A percentile compares a stretch with the other conserved stretches of the same genome.
These are phyloP conservation scores for Xyrichtys novacula DNA, from an alignment of 2,797 vertebrate species.

Conservation along the genomic window DNA sequence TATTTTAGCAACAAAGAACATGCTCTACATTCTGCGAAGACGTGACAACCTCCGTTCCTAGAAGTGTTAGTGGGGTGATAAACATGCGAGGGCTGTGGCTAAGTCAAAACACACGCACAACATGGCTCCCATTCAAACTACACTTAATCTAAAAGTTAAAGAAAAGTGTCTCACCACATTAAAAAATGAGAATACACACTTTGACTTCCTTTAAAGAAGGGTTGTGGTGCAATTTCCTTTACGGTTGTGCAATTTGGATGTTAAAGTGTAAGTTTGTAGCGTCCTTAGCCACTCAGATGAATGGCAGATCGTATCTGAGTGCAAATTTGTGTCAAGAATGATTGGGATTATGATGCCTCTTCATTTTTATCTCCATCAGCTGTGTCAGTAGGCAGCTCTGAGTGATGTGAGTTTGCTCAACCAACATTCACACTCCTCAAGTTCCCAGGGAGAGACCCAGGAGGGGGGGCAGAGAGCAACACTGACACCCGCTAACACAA, in stretches of 20 bases:
- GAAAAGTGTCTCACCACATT: constrained; percentile 60
- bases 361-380: constrained; percentile 23
- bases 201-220: constrained; percentile 35
- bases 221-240: constrained; percentile 57
- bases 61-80: constrained; percentile 63
- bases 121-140: constrained; percentile 41
- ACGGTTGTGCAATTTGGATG: constrained; percentile 57
- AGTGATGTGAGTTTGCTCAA: constrained; percentile 63
- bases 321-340: background rate
- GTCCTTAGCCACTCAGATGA: constrained; percentile 1
- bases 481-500: constrained; percentile 50
- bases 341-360: constrained; percentile 7
- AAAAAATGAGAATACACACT: constrained; percentile 15
- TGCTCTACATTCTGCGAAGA: constrained; percentile 61
- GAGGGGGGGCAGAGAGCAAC: constrained; percentile 24
- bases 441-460: constrained; percentile 33
- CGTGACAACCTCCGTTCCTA: constrained; percentile 60
- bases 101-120: constrained; percentile 32
- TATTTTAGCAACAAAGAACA: constrained; percentile 65
- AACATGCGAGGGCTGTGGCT: constrained; percentile 36
- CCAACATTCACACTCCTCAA: constrained; percentile 43
- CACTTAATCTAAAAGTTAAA: constrained; percentile 39
- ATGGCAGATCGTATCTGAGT: background rate
- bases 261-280: constrained; percentile 14
- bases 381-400: constrained; percentile 30